These are phyloP conservation scores for Cataglyphis cursor DNA, from an alignment of 2,888 invertebrate species.

Conservation along the genomic window DNA sequence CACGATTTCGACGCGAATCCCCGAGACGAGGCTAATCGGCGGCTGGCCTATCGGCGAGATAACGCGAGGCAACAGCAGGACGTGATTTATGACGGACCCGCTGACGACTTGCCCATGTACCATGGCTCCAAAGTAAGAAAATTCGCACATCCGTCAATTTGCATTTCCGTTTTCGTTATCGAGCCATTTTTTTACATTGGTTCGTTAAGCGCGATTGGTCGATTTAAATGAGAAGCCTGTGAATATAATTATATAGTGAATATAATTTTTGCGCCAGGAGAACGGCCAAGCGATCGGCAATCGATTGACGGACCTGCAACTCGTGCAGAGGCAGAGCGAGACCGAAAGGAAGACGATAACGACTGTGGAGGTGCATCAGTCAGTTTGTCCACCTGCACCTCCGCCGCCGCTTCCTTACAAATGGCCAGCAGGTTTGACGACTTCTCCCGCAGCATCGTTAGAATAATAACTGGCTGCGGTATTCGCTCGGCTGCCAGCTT, in stretches of 20 bases:
- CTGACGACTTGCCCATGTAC: slow-evolving; percentile 76
- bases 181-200: neutral
- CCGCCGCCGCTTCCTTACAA: slow-evolving; percentile 85
- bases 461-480: slow-evolving; percentile 26
- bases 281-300: slow-evolving; percentile 78
- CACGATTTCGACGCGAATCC: slow-evolving; percentile 86
- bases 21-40: slow-evolving; percentile 82
- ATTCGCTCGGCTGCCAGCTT: slow-evolving; percentile 3
- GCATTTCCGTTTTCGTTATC: slow-evolving; percentile 12
- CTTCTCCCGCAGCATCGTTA: slow-evolving; percentile 42
- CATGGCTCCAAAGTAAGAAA: slow-evolving; percentile 79
- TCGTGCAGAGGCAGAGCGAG: slow-evolving; percentile 85
- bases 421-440: slow-evolving; percentile 83
- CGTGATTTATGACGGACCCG: slow-evolving; percentile 78
- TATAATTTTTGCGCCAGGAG: slow-evolving; percentile 73
- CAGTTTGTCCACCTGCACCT: slow-evolving; percentile 84
- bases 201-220: neutral
- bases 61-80: slow-evolving; percentile 75
- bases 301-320: slow-evolving; percentile 75
- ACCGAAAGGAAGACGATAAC: slow-evolving; percentile 89
- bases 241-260: too few relatives aligned
- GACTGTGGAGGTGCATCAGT: slow-evolving; percentile 92
- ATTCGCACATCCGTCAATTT: neutral
- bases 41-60: slow-evolving; percentile 81
- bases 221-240: slow-evolving; percentile 25